phyloP scores from a whole-genome alignment of 1,140 invertebrate species.

The Drosophila arawakana region DNA sequence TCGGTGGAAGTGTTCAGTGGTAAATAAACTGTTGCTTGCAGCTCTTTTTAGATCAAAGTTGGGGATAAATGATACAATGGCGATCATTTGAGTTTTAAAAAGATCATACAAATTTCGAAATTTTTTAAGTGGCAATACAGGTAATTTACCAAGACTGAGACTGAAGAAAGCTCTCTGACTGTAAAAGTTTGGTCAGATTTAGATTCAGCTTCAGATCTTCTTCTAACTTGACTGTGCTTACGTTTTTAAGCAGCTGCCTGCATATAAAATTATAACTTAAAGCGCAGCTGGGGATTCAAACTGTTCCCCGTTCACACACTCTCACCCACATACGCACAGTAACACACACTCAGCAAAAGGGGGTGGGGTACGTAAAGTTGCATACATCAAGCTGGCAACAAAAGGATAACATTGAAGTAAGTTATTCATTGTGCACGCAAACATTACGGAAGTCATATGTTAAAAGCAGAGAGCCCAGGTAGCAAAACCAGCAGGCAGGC shows the following conservation, averaged over 20 bases:
- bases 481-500: slow-evolving; percentile 58
- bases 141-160: neutral
- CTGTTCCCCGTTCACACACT: neutral
- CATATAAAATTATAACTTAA: slow-evolving; percentile 81
- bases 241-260: slow-evolving; percentile 79
- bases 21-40: too few relatives aligned
- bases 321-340: neutral
- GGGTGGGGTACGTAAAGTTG: slow-evolving; percentile 49
- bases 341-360: neutral
- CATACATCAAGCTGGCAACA: slow-evolving; percentile 65
- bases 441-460: slow-evolving; percentile 83
- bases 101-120: neutral
- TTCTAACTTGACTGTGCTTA: slow-evolving; percentile 70
- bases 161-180: neutral
- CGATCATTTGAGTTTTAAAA: neutral
- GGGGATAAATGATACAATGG: neutral
- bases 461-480: slow-evolving; percentile 64
- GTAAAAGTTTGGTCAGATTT: slow-evolving; percentile 20
- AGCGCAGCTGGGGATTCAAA: slow-evolving; percentile 66
- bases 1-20: too few relatives aligned
- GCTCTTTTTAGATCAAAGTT: neutral
- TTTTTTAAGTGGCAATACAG: too few relatives aligned
- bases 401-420: slow-evolving; percentile 81
- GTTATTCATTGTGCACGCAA: slow-evolving; percentile 83
- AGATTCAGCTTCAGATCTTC: slow-evolving; percentile 37